These are phyloP conservation scores for Pangasius krempfi DNA, from an alignment of 2,797 vertebrate genomes.

Conservation along the genomic window DNA sequence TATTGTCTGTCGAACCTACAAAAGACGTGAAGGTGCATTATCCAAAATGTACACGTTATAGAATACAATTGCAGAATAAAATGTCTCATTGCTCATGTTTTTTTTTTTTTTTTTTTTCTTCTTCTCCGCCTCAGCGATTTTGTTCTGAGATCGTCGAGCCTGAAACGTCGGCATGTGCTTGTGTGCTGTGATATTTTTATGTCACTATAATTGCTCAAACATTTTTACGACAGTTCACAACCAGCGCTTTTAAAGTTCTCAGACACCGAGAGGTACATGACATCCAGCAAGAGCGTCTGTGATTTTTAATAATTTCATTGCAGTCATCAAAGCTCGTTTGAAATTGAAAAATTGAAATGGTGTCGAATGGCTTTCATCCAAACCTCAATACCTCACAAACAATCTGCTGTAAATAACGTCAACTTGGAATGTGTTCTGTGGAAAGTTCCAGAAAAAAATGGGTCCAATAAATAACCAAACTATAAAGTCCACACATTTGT, in stretches of 20 bases:
- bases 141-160: not conserved
- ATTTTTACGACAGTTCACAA: not conserved
- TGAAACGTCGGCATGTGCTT: too few relatives aligned
- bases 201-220: not conserved
- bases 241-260: not conserved
- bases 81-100: not conserved
- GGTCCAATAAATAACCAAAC: not conserved
- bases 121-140: not conserved
- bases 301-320: not conserved
- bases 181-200: not conserved
- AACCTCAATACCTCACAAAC: not conserved
- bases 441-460: not conserved
- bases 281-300: not conserved
- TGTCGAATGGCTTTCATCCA: not conserved
- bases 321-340: too few relatives aligned
- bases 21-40: not conserved
- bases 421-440: not conserved
- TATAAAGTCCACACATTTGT: not conserved
- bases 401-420: too few relatives aligned
- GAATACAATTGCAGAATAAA: not conserved
- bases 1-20: not conserved
- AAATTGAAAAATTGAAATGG: too few relatives aligned
- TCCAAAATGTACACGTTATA: not conserved
- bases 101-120: not conserved
- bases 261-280: not conserved